Percentiles rank a stretch among this genome's conserved stretches.
Conservation (phyloP, 2,888 invertebrate genomes). For the Argynnis bischoffii region DNA sequence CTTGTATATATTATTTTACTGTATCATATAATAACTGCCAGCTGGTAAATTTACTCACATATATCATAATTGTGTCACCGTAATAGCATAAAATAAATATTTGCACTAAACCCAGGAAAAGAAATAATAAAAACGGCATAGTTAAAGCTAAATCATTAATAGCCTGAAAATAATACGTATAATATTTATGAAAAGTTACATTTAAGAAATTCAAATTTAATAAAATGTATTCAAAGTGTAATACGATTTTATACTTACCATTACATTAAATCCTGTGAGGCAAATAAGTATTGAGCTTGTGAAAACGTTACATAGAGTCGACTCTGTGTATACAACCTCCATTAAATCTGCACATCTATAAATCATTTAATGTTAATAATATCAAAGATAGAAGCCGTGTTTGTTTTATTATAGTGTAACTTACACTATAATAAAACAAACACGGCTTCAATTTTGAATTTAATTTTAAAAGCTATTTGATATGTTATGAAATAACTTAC, state of each 20-base stretch:
- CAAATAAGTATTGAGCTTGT: constrained; percentile 61
- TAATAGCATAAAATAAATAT: constrained; percentile 60
- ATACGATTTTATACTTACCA: constrained; percentile 44
- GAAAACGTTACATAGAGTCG: constrained; percentile 55
- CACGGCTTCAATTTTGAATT: too few species aligned
- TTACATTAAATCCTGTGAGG: constrained; percentile 57
- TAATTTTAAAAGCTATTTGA: too few species aligned
- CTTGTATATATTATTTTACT: too few species aligned
- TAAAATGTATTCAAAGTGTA: too few species aligned
- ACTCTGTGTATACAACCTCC: constrained; percentile 53
- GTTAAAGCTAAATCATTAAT: constrained; percentile 49
- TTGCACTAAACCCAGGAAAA: constrained; percentile 53
- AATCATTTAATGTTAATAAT: constrained; percentile 31
- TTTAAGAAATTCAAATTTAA: neutral
- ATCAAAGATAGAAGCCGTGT: neutral
- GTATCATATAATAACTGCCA: too few species aligned
- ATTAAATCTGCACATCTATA: constrained; percentile 57
- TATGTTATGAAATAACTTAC: constrained; percentile 39
- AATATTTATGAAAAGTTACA: neutral
- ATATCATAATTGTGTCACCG: constrained; percentile 55
- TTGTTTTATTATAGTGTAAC: too few species aligned
- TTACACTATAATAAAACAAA: too few species aligned
- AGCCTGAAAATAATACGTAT: constrained; percentile 48
- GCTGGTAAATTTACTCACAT: constrained; percentile 49
- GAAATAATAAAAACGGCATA: constrained; percentile 52